Base-by-base conservation (phyloP, 2,113 vertebrate genomes). In the Phocoena sinus region DNA sequence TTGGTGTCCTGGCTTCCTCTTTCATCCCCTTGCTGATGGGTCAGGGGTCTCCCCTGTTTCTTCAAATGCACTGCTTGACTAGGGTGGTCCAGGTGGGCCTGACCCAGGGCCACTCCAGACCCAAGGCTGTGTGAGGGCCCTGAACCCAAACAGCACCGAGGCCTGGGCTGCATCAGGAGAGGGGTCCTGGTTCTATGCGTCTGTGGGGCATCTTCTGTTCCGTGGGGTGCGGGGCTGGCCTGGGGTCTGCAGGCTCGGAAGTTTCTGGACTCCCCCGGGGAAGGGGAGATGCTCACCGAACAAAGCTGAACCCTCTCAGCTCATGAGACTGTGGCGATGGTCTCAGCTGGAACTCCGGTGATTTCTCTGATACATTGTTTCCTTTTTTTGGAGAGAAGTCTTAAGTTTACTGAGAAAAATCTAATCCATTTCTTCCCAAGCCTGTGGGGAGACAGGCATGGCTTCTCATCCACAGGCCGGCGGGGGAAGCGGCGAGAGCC, bases 81-180 rank as follows among this genome's bases (percentile, higher is more conserved):
- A 26, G 21, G 26, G 15, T 68, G 36, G n/a, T 60, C 41, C 11
- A 1, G 21, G 53, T 3, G n/a, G n/a, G 26, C 38, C 28, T 50
- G 18, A 6, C 44, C 44, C 50, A 10, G 17, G 53, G 47, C 25
- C 33, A 26, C 36, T 20, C 70, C 18, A 14, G 84, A 50, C 77
- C 36, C 6, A 21, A 68, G 83, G 68, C 68, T 20, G 1, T 8
- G 0, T 5, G 31, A 28, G 5, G 6, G 10, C 50, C 17, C 47
- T 14, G 50, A 87, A 53, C 25, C 44, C 41, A 21, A 33, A 62
- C 41, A 53, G 50, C 23, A 6, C 21, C 44, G 1, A 1, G 63
- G 44, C 11, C 3, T 7, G 0, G 0, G 6, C 38, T 70, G 47
- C 26, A 1, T 36, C 8, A 6, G 26, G 11, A 3, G 17, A 44